These are phyloP conservation scores for Cochlearius cochlearius DNA, from an alignment of 2,113 vertebrate species.

Conservation along the genomic window DNA sequence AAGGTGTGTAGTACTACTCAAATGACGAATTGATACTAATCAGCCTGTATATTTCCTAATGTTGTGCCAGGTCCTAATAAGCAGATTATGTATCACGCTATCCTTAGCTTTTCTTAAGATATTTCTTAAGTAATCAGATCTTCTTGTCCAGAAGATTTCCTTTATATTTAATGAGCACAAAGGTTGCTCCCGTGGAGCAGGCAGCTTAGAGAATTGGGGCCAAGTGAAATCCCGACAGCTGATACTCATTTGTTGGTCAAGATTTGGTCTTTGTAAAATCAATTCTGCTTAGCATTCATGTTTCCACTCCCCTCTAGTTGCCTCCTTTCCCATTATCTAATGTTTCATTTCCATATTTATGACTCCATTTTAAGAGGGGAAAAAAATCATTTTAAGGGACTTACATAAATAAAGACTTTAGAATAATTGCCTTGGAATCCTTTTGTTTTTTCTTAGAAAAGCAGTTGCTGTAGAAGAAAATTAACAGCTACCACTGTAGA, in stretches of 20 bases:
- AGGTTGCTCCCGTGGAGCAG: neutral
- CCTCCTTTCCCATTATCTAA: neutral
- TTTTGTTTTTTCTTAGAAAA: neutral
- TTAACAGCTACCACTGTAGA: neutral
- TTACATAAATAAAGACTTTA: neutral
- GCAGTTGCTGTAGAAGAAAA: neutral
- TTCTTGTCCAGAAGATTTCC: neutral
- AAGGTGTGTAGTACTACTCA: neutral
- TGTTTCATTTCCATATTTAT: neutral
- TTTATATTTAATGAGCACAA: neutral
- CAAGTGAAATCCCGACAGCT: neutral
- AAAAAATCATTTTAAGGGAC: neutral
- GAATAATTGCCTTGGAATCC: neutral
- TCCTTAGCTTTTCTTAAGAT: neutral
- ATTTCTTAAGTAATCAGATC: neutral
- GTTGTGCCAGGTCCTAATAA: neutral
- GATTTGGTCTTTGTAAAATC: neutral
- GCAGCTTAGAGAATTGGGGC: neutral
- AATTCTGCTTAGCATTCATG: neutral
- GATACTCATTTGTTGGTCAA: neutral
- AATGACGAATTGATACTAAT: neutral
- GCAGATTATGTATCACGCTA: accelerated
- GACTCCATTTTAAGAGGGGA: neutral
- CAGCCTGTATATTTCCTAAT: neutral
- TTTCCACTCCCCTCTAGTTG: neutral